A percentile compares a stretch with the other conserved stretches of the same genome.
phyloP scores from a whole-genome alignment of 2,888 invertebrate species.

The Danaus chrysippus region DNA sequence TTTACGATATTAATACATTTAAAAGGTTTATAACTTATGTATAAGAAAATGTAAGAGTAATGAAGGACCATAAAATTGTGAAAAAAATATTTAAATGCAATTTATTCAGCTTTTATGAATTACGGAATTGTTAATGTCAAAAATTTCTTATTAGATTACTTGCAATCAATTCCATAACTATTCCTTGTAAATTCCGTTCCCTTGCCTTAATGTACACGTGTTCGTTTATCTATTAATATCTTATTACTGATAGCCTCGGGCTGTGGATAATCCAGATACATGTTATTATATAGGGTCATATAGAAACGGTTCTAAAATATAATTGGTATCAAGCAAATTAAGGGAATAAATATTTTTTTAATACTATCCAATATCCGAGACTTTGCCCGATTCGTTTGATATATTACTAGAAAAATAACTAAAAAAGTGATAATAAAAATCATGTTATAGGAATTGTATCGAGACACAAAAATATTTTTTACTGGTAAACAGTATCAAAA shows the following conservation, averaged over 20 bases:
- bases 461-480: no score
- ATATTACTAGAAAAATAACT: no score
- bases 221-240: constrained; percentile 58
- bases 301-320: neutral
- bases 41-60: neutral
- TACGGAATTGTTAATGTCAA: neutral
- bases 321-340: constrained; percentile 7
- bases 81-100: neutral
- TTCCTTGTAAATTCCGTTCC: constrained; percentile 29
- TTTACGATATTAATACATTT: constrained; percentile 2
- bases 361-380: no score
- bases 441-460: no score
- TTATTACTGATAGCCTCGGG: constrained; percentile 51
- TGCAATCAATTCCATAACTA: constrained; percentile 17
- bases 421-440: no score
- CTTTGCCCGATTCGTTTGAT: no score
- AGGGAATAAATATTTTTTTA: constrained; percentile 14
- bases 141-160: neutral
- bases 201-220: constrained; percentile 38
- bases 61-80: neutral
- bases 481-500: no score
- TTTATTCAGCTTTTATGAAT: neutral
- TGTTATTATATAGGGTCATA: constrained; percentile 24
- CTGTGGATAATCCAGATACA: constrained; percentile 40
- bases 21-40: neutral